Evolutionary conservation across 2,888 invertebrate species (phyloP), one percentile per base, ranked within the genome.

Genomic region (Drosophila maculinotata): DNA sequence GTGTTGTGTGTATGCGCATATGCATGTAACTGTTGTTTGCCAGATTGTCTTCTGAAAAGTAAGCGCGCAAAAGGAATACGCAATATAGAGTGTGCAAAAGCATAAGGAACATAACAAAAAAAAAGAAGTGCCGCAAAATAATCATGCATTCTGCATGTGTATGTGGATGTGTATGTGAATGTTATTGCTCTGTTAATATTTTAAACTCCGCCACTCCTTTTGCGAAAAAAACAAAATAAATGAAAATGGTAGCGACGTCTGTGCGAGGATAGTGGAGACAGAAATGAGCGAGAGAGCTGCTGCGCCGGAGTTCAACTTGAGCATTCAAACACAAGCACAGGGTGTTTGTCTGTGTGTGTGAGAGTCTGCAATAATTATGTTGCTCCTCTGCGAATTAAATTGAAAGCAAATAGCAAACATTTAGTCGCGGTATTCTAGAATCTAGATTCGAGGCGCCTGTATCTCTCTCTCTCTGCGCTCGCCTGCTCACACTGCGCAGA

Each of bases 161-260:
- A 23, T 44, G 15, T 54, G n/a, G 41, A 20, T 25, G 9, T 45
- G 17, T 63, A 48, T 52, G 41, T 64, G 36, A 59, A 52, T 33
- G 53, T 49, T 23, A 51, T 67, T 47, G 42, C 56, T n/a, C n/a
- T n/a, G n/a, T n/a, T n/a, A n/a, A n/a, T n/a, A n/a, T n/a, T n/a
- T n/a, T n/a, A 64, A 59, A 74, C 83, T 84, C 79, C 83, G 81
- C 79, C 81, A 84, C 81, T 81, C 81, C 81, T 81, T 81, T 78
- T 83, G 80, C 68, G 73, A 72, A 79, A 72, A 64, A 49, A 59
- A 56, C 15, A 64, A 67, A 66, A 69, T 73, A 38, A 65, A 65
- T 64, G 73, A 56, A 69, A 74, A 79, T 76, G 65, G 66, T 65
- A 60, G 53, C 70, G 53, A 57, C 63, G 68, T 56, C 51, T 60